Evolutionary conservation across 2,113 vertebrate genomes (phyloP), one percentile per base, ranked within the genome.

Genomic region (Salvelinus fontinalis): DNA sequence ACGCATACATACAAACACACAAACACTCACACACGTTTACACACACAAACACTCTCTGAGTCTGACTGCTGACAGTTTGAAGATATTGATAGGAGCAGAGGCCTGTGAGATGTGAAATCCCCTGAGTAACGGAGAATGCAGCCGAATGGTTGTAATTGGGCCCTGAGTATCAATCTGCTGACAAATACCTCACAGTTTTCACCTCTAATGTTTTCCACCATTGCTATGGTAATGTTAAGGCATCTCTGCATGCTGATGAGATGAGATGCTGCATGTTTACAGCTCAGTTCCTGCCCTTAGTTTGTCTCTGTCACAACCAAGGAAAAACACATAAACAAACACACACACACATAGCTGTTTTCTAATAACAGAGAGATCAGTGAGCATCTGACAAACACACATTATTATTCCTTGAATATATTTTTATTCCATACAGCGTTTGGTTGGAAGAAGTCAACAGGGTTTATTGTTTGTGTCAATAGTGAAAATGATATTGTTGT

Each of bases 51-150:
- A 39, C 84, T 83, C 82, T 85, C 62, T 60, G 81, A 76, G 83
- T 90, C 83, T 83, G 83, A 85, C 85, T 81, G 83, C 87, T 81
- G 89, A 88, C 85, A 85, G 87, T 86, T 85, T 90, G 87, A 90
- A 90, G 89, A 90, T 89, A 88, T 84, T 29, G 74, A 83, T 81
- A 75, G 2, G 71, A 83, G 85, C 75, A 65, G 60, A 84, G 83
- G 81, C 83, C 84, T 86, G 81, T 20, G 84, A 89, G 87, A 89
- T 90, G 87, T 89, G 86, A 89, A 88, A 89, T 83, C 89, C 86
- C 87, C 86, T 71, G 89, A 87, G 89, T 90, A 87, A 87, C 87
- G 86, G 79, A 86, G 89, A 89, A 88, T 81, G 82, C 79, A 77
- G 85, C 73, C 79, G 83, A 84, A 83, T 9, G 71, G 78, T 84